Percentiles rank a stretch among this genome's conserved stretches.
These are phyloP conservation scores for Lochmaea crataegi DNA, from an alignment of 2,888 invertebrate genomes.

Conservation along the genomic window DNA sequence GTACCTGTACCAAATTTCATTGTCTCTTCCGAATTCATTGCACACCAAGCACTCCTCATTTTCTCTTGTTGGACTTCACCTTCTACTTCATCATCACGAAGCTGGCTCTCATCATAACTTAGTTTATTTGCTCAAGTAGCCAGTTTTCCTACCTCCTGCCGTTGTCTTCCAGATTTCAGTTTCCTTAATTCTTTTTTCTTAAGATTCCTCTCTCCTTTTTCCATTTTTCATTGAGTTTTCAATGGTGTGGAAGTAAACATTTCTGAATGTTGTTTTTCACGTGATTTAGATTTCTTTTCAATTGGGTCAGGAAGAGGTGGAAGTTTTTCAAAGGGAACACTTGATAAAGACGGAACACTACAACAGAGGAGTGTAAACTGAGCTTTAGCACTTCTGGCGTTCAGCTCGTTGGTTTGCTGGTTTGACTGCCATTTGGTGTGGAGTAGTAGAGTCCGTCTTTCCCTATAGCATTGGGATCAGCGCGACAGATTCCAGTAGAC, in stretches of 20 bases:
- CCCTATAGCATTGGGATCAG: too few species aligned
- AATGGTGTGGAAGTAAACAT: conserved; percentile 22
- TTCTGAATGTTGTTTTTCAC: conserved; percentile 21
- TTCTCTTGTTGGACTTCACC: conserved; percentile 4
- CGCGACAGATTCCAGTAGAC: too few species aligned
- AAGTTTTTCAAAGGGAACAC: conserved; percentile 16
- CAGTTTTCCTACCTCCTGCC: conserved; percentile 13
- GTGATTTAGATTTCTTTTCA: conserved; percentile 16
- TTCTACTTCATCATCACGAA: conserved; percentile 20
- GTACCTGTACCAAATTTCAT: conserved; percentile 21
- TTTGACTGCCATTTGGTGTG: conserved; percentile 22
- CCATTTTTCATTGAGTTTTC: conserved; percentile 21
- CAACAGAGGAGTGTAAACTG: conserved; percentile 6
- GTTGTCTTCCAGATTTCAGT: conserved; percentile 3
- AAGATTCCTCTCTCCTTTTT: conserved; percentile 11
- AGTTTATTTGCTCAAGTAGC: conserved; percentile 17
- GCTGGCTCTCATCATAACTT: conserved; percentile 27
- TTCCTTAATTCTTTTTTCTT: conserved; percentile 19
- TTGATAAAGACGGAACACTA: conserved; percentile 3
- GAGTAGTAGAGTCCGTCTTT: too few species aligned
- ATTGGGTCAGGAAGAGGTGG: conserved; percentile 5
- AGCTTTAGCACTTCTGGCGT: conserved; percentile 12
- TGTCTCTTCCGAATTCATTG: conserved; percentile 17
- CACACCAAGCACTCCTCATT: conserved; percentile 10
- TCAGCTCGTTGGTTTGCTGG: conserved; percentile 10